These are phyloP conservation scores for Cranoglanis bouderius DNA, from an alignment of 2,113 vertebrate species.

Conservation along the genomic window DNA sequence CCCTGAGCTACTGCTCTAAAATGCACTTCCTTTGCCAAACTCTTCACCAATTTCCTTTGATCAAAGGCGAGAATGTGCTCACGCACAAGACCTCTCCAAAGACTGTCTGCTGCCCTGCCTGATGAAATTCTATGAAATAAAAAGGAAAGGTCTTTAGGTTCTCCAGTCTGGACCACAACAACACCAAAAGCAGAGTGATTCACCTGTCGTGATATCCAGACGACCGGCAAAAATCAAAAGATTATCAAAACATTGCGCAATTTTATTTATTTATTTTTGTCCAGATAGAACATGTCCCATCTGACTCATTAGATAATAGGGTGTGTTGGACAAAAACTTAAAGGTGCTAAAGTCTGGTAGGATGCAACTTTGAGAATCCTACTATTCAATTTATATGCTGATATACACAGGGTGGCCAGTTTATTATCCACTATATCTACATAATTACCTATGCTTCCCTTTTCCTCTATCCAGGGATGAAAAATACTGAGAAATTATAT, in stretches of 20 bases:
- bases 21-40: conserved; percentile 4
- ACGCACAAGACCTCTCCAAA: neutral
- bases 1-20: conserved; percentile 7
- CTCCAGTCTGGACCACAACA: neutral
- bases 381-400: neutral
- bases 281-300: neutral
- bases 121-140: conserved; percentile 19
- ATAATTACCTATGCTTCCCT: neutral
- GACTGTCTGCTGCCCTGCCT: conserved; percentile 24
- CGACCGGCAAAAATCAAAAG: neutral
- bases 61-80: neutral
- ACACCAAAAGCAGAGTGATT: neutral
- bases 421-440: neutral
- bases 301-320: neutral
- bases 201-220: neutral
- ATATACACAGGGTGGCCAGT: neutral
- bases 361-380: neutral
- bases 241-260: neutral
- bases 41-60: conserved; percentile 2
- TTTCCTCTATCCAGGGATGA: neutral
- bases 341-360: neutral
- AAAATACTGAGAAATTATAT: neutral
- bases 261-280: neutral
- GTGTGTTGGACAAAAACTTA: neutral
- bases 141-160: neutral